These are phyloP conservation scores for Tapirus indicus DNA, from an alignment of 2,797 vertebrate genomes.

Conservation along the genomic window DNA sequence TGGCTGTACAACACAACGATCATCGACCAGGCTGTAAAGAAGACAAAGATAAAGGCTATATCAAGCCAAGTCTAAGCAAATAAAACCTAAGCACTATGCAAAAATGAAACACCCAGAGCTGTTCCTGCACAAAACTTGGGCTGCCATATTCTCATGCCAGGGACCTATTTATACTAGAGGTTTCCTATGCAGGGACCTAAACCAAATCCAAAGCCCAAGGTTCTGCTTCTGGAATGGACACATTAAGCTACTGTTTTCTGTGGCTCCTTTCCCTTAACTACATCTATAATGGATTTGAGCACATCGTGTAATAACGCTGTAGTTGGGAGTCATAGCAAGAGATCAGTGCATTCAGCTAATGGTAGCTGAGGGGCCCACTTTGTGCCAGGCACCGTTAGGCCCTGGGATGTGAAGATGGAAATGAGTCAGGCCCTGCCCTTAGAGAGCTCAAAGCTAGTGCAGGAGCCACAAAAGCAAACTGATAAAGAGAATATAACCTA, in stretches of 20 bases:
- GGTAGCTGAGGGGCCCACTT: not conserved
- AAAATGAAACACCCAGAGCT: not conserved
- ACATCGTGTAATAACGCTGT: not conserved
- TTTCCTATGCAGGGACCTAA: not conserved
- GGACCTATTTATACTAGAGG: not conserved
- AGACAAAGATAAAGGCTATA: slow-evolving; percentile 15
- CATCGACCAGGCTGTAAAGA: slow-evolving; percentile 96
- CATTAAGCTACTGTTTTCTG: not conserved
- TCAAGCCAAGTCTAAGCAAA: not conserved
- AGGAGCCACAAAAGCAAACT: not conserved
- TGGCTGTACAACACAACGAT: slow-evolving; percentile 98
- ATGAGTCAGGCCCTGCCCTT: not conserved
- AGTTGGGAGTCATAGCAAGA: not conserved
- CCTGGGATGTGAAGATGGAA: not conserved
- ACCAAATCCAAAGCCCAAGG: not conserved
- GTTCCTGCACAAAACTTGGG: not conserved
- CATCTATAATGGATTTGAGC: not conserved
- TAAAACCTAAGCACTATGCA: not conserved
- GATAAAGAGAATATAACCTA: not conserved
- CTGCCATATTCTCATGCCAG: not conserved
- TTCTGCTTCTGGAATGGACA: not conserved
- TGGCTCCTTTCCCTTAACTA: not conserved
- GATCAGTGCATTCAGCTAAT: not conserved
- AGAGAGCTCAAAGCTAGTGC: not conserved
- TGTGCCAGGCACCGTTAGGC: not conserved